Conservation (phyloP, 2,797 vertebrate species). For the Clarias pachynema region DNA sequence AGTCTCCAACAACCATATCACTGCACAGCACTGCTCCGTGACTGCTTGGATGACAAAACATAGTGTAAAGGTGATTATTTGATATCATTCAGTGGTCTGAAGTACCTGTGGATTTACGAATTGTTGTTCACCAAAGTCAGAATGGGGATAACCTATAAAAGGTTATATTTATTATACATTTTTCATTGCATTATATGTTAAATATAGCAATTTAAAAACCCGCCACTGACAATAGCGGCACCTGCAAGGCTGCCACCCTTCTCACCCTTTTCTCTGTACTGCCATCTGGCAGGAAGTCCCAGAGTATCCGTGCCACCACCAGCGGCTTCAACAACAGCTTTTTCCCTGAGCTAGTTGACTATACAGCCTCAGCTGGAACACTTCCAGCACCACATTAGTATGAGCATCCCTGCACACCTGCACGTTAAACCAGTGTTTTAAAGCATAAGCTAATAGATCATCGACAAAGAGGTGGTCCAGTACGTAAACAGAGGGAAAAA, state of each 20-base stretch:
- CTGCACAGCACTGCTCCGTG: constrained; percentile 15
- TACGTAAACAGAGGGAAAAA: neutral
- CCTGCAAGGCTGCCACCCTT: neutral
- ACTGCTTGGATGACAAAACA: neutral
- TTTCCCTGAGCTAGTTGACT: neutral
- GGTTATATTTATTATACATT: neutral
- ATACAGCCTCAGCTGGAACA: neutral
- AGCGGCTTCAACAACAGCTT: too few relatives aligned
- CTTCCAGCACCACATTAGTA: neutral
- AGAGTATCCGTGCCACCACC: neutral
- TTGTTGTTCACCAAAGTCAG: neutral
- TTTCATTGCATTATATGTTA: neutral
- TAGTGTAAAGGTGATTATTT: neutral
- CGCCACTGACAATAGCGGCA: neutral
- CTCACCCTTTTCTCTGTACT: neutral
- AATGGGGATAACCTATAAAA: neutral
- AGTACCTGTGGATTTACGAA: neutral
- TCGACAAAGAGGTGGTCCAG: neutral
- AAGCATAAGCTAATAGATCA: neutral
- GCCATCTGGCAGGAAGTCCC: neutral
- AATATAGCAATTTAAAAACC: neutral
- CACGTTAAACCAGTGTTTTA: neutral
- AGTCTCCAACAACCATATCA: constrained; percentile 46
- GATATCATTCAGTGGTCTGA: neutral
- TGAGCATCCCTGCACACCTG: neutral